Base-by-base conservation (phyloP, 2,888 invertebrate genomes). In the Penaeus monodon region DNA sequence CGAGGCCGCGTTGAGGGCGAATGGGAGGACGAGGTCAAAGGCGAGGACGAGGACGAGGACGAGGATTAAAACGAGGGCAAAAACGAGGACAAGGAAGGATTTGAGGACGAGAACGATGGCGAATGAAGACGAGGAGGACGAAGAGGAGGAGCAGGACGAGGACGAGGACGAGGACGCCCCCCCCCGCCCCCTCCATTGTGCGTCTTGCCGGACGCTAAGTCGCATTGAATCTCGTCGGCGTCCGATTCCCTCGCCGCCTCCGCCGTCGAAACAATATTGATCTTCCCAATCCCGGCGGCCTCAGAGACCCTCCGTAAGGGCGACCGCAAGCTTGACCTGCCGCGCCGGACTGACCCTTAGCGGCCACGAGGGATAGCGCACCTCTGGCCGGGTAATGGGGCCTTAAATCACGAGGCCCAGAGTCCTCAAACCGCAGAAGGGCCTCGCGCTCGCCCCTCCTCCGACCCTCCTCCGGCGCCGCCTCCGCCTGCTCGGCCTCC, bases 341-440 rank as follows among this genome's bases (percentile, higher is more conserved):
- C 29, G 38, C n/a, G 33, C 81, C 63, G 44, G 27, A 80, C 49
- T 73, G 85, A 78, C 70, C 85, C 81, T 65, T 73, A 70, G 20
- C 70, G 57, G 22, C 33, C 63, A 10, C 33, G 85, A 20, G 79
- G 77, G 70, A 63, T 57, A 29, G 29, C 22, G 66, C 29, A 78
- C 73, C 79, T 79, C 70, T 79, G 64, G 33, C 81, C 20, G 63
- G 24, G 64, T 85, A 81, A 85, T 85, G 85, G 85, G 81, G 29
- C 81, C 85, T 81, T 85, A 85, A 85, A 85, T 81, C 85, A 85
- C 85, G 78, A 49, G 44, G 74, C 44, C 27, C 65, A 85, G 85
- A 85, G 85, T 81, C 85, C 49, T 74, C 80, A 57, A 66, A 85
- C 85, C 85, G 76, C 85, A 85, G 85, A 85, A 74, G 81, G n/a